Evolutionary conservation across 2,113 vertebrate species (phyloP), one percentile per base, ranked within the genome.

Genomic region (Cottus gobio): DNA sequence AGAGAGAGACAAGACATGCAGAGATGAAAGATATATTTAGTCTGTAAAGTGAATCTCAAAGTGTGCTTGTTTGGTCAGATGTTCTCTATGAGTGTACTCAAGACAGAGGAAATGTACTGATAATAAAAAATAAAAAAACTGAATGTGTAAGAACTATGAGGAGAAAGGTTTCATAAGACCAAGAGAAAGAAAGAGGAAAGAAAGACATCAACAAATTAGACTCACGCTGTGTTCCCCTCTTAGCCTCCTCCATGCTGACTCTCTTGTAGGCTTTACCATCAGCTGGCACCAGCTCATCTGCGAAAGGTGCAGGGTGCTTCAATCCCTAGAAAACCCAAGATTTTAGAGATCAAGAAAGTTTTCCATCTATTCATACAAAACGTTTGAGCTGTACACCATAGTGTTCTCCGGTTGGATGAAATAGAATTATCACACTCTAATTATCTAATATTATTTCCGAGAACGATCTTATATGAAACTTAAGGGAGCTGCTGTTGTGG

Each of bases 191-290:
- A 18, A 16, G 13, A 0, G 15, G 24, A 42, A 28, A 36, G 5
- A 44, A 36, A 67, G 9, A 36, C 12, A 39, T 50, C 18, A 18
- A 36, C 4, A 2, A 16, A 26, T 74, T 30, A n/a, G 71, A 91
- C 91, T 91, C 77, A 99, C 98, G 83, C 28, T 95, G 96, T 12
- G 97, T 99, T 76, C 98, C 98, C 89, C 79, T 95, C 85, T 93
- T 91, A 0, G 98, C 98, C 86, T 97, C 96, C 64, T 98, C 97
- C 92, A 97, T 96, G 0, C 91, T 97, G 60, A 99, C 96, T 87
- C 97, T 95, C 82, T 87, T 61, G 60, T 99, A 99, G 0, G 95
- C 95, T 94, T 96, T 75, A 39, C 54, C 22, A 62, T 84, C 68
- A 22, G 65, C 84, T 26, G 87, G 81, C 61, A 91, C 84, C 73